A percentile compares a stretch with the other conserved stretches of the same genome.
Conservation (phyloP, 2,113 vertebrate genomes). For the Charina bottae region DNA sequence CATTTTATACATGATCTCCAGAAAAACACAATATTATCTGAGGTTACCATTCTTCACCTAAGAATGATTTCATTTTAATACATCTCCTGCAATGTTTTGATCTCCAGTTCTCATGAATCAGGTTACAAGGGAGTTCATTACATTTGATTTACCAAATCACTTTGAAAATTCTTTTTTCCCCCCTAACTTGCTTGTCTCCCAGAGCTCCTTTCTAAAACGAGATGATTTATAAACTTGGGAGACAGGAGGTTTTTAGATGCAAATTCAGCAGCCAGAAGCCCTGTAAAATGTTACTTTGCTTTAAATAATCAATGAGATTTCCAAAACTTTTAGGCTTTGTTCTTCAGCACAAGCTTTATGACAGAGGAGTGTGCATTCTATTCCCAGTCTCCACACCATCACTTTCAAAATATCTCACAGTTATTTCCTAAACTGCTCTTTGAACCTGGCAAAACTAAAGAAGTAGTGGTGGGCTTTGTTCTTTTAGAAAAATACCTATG, state of each 20-base stretch:
- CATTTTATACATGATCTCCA: constrained; percentile 39
- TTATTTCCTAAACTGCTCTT: background rate
- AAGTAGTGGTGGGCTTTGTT: background rate
- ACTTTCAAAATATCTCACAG: background rate
- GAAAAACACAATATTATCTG: constrained; percentile 46
- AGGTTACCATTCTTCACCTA: constrained; percentile 34
- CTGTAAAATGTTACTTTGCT: background rate
- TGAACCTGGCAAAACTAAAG: background rate
- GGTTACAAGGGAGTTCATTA: constrained; percentile 57
- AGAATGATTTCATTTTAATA: constrained; percentile 59
- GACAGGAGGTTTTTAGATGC: background rate
- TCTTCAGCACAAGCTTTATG: background rate
- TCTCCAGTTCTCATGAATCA: constrained; percentile 57
- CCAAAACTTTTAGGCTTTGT: constrained; percentile 13
- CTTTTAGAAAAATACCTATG: background rate
- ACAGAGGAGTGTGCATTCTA: background rate
- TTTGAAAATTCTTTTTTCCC: constrained; percentile 39
- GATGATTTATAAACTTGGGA: constrained; percentile 21
- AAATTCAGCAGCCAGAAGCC: background rate
- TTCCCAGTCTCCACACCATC: background rate
- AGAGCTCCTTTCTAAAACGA: constrained; percentile 6
- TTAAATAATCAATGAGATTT: constrained; percentile 13
- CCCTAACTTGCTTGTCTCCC: constrained; percentile 36
- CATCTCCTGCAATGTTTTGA: constrained; percentile 62
- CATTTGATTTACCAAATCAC: constrained; percentile 58